These are phyloP conservation scores for Balaeniceps rex DNA, from an alignment of 2,113 vertebrate genomes.

Conservation along the genomic window DNA sequence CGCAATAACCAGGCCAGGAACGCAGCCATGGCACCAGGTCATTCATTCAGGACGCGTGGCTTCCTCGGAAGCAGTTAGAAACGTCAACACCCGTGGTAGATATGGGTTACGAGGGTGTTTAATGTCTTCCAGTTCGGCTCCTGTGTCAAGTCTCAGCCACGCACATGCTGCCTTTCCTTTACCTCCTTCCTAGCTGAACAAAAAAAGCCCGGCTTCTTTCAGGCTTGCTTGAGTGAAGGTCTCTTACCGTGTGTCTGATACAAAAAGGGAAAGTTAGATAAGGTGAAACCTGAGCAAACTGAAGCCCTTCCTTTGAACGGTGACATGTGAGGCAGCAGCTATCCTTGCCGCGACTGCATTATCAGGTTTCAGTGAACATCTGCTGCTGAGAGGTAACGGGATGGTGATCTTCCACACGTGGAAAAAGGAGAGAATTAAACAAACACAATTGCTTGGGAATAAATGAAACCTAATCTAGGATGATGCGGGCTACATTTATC, in stretches of 20 bases:
- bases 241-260: background rate
- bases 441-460: background rate
- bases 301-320: background rate
- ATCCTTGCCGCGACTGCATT: background rate
- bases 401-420: background rate
- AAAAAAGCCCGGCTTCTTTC: background rate
- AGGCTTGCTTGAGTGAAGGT: background rate
- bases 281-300: background rate
- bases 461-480: background rate
- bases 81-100: fast-evolving
- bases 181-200: too few relatives aligned
- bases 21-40: fast-evolving
- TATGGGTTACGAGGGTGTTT: background rate
- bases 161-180: background rate
- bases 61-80: background rate
- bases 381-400: background rate
- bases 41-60: background rate
- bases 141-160: background rate
- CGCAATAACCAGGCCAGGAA: background rate
- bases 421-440: background rate
- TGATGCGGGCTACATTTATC: background rate
- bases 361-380: slow-evolving; percentile 37
- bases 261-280: background rate
- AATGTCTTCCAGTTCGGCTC: background rate
- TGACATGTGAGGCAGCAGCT: background rate